Percentiles rank a stretch among this genome's conserved stretches.
These are phyloP conservation scores for Daubentonia madagascariensis DNA, from an alignment of 2,113 vertebrate genomes.

Conservation along the genomic window DNA sequence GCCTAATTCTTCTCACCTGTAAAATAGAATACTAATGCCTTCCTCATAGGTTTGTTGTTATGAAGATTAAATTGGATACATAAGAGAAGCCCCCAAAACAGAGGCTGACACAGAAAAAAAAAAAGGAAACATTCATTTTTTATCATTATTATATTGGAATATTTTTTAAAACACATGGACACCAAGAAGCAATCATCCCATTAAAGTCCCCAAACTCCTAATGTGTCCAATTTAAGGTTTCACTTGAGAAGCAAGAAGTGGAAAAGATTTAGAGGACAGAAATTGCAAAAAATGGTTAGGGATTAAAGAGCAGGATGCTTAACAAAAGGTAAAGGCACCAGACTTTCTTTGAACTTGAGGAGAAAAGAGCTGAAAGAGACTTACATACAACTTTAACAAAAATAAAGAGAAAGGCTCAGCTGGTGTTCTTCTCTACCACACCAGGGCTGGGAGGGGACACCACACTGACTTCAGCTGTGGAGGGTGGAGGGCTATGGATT, in stretches of 20 bases:
- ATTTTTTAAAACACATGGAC: not conserved
- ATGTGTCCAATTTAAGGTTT: conserved; percentile 43
- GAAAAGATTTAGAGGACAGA: conserved; percentile 25
- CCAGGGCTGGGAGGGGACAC: rapidly evolving
- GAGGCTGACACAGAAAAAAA: not conserved
- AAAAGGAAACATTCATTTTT: not conserved
- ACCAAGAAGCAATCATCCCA: conserved; percentile 14
- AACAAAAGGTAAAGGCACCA: not conserved
- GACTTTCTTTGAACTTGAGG: conserved; percentile 20
- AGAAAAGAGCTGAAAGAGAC: not conserved
- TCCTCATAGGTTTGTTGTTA: not conserved
- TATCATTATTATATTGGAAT: not conserved
- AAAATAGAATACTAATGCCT: not conserved
- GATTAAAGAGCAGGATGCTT: conserved; percentile 28
- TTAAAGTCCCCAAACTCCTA: conserved; percentile 25
- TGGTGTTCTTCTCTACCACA: not conserved
- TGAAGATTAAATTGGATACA: not conserved
- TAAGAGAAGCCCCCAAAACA: not conserved
- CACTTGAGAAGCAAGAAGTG: conserved; percentile 48
- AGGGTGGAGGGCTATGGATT: rapidly evolving
- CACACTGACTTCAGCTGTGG: not conserved
- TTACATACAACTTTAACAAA: not conserved
- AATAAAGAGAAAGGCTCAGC: not conserved
- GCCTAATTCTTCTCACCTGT: not conserved
- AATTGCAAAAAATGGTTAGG: conserved; percentile 31